Percentiles rank a stretch among this genome's conserved stretches.
Evolutionary conservation across 2,797 vertebrate species (phyloP).

Genomic region (Trichosurus vulpecula): DNA sequence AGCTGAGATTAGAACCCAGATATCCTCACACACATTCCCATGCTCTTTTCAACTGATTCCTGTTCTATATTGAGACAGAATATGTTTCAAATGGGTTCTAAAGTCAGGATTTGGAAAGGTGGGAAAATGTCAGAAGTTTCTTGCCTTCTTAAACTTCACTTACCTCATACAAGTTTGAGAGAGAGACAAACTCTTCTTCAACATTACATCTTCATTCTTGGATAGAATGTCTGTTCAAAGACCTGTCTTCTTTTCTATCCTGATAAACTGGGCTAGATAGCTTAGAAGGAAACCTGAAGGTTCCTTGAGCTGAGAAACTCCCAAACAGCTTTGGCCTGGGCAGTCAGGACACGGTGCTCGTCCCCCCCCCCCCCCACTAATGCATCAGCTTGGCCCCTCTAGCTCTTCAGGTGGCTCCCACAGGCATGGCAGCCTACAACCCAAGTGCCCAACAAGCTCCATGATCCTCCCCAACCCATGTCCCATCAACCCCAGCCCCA

Average conservation of each 20-base stretch:
- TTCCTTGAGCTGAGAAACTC: background rate
- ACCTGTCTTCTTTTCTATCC: background rate
- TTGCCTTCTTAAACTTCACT: background rate
- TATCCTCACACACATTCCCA: background rate
- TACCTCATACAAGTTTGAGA: background rate
- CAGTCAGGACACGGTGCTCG: background rate
- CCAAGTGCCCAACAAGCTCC: background rate
- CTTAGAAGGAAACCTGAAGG: too few species aligned
- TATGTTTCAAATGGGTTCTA: background rate
- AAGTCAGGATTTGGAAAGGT: background rate
- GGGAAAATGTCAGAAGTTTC: background rate
- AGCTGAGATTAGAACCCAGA: background rate
- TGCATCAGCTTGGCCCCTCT: background rate
- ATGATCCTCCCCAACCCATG: background rate
- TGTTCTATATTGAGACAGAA: background rate
- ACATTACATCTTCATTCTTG: background rate
- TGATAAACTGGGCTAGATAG: background rate
- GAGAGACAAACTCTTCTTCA: background rate
- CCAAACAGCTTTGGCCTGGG: background rate
- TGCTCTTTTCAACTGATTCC: background rate
- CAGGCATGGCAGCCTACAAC: background rate
- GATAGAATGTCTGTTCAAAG: too few species aligned
- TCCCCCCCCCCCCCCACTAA: too few species aligned
- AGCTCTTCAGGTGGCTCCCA: background rate
- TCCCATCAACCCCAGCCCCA: background rate